These are phyloP conservation scores for Panurus biarmicus DNA, from an alignment of 2,113 vertebrate species.

Conservation along the genomic window DNA sequence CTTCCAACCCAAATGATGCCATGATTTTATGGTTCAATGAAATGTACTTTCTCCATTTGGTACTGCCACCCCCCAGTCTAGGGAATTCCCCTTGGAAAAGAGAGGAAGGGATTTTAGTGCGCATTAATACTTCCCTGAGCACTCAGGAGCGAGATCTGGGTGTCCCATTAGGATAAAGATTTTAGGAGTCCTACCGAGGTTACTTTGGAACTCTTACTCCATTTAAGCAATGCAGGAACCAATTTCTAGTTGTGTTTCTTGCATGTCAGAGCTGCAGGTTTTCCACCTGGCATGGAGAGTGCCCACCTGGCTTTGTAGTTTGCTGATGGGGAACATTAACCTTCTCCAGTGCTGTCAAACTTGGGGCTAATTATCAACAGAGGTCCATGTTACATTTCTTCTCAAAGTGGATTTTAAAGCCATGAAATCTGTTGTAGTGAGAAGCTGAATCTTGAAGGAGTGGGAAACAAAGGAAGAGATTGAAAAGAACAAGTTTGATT, in stretches of 20 bases:
- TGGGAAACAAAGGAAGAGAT: background rate
- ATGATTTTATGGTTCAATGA: rapidly evolving
- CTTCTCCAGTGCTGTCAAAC: background rate
- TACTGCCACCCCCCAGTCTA: background rate
- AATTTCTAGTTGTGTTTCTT: background rate
- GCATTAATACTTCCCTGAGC: background rate
- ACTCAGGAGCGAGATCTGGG: background rate
- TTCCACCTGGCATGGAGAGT: background rate
- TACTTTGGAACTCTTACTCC: background rate
- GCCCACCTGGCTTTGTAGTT: background rate
- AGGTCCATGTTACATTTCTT: background rate
- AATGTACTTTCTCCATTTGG: background rate
- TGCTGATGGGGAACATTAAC: background rate
- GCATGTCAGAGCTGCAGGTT: background rate
- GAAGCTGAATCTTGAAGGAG: background rate
- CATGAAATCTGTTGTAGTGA: background rate
- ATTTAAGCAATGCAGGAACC: background rate
- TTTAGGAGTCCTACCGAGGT: background rate
- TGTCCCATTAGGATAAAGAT: background rate
- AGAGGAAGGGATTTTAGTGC: background rate
- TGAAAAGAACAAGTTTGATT: background rate
- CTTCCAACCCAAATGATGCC: background rate
- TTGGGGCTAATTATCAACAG: background rate
- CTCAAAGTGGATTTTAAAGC: background rate
- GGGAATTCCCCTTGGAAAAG: background rate